These are phyloP conservation scores for Xenus cinereus DNA, from an alignment of 2,113 vertebrate genomes.

Conservation along the genomic window DNA sequence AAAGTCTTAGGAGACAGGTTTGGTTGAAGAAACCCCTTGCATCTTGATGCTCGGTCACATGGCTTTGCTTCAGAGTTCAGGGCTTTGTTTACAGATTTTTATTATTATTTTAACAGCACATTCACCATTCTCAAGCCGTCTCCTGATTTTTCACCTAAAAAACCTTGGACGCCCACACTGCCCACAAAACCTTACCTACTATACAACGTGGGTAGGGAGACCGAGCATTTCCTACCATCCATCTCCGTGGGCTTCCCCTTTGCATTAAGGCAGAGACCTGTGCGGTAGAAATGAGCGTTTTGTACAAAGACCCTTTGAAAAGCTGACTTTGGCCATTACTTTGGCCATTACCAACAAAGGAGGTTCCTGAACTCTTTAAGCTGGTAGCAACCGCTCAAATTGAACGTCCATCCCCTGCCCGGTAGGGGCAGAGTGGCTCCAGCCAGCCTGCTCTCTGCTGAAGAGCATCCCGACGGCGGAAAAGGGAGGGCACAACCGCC, in stretches of 20 bases:
- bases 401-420: neutral
- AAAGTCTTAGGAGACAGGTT: neutral
- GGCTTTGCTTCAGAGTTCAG: neutral
- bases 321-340: neutral
- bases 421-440: neutral
- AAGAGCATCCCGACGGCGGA: neutral
- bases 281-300: neutral
- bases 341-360: neutral
- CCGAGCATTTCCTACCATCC: neutral
- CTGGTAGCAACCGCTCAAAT: neutral
- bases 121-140: neutral
- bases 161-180: neutral
- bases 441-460: neutral
- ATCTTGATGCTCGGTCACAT: neutral
- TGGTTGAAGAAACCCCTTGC: neutral
- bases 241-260: neutral
- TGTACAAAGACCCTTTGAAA: neutral
- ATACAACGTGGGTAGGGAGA: fast-evolving
- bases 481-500: neutral
- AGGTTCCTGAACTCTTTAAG: neutral
- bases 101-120: neutral
- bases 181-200: neutral
- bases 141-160: neutral
- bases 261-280: neutral
- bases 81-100: neutral